These are phyloP conservation scores for Rutilus rutilus DNA, from an alignment of 2,113 vertebrate species.

Conservation along the genomic window DNA sequence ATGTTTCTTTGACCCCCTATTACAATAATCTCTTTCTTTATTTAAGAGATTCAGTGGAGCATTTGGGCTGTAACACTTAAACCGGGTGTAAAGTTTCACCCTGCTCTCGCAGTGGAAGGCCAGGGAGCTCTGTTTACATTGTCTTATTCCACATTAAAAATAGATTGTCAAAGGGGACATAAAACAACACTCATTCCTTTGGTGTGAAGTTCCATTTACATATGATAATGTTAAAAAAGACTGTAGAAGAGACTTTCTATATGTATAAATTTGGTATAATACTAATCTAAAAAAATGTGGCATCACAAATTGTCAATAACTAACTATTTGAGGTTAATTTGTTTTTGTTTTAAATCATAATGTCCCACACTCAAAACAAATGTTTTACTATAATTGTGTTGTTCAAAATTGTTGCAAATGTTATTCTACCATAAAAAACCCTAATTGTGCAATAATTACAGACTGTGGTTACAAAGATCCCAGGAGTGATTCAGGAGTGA, in stretches of 20 bases:
- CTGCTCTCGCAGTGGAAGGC: neutral
- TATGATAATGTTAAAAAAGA: neutral
- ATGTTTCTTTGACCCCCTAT: neutral
- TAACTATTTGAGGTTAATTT: too few relatives aligned
- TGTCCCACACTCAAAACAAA: neutral
- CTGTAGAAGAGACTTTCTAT: neutral
- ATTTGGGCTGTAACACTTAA: constrained; percentile 29
- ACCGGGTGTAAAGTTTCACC: constrained; percentile 35
- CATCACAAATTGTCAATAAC: too few relatives aligned
- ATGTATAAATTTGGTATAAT: neutral
- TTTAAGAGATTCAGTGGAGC: constrained; percentile 5
- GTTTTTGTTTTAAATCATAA: neutral
- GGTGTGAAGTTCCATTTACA: neutral
- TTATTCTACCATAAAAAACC: neutral
- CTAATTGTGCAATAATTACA: neutral
- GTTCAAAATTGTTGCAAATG: neutral
- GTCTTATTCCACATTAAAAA: constrained; percentile 40
- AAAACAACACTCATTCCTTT: neutral
- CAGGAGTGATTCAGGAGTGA: neutral
- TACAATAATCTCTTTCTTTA: neutral
- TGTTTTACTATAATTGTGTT: too few relatives aligned
- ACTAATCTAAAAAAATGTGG: too few relatives aligned
- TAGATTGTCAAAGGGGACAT: constrained; percentile 5
- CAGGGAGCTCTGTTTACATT: constrained; percentile 42
- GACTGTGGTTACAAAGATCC: neutral